Conservation (phyloP, 92 coral and sea anemone genomes). For the Epizoanthus scotinus region DNA sequence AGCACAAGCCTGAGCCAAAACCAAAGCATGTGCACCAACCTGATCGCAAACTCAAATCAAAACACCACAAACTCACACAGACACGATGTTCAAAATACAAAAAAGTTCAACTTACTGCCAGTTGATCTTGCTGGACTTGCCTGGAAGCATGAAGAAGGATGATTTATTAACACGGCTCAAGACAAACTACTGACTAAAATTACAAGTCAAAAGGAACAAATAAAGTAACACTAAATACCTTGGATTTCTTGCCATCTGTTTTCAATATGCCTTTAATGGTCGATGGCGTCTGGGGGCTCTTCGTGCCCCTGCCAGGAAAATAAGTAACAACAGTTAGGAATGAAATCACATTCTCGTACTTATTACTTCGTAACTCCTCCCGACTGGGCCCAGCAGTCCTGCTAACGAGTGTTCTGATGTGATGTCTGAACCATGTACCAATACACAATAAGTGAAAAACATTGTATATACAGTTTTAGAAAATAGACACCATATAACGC, state of each 20-base stretch:
- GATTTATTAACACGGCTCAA: neutral
- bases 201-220: neutral
- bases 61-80: no score
- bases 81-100: neutral
- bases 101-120: conserved; percentile 16
- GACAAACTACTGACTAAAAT: neutral
- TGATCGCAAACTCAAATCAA: no score
- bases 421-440: conserved; percentile 60
- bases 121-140: conserved; percentile 22
- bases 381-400: conserved; percentile 89
- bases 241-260: conserved; percentile 62
- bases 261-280: conserved; percentile 89
- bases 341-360: neutral
- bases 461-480: no score
- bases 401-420: conserved; percentile 89
- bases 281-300: conserved; percentile 83
- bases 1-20: no score
- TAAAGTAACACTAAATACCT: neutral
- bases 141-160: neutral
- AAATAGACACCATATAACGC: no score
- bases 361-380: conserved; percentile 59
- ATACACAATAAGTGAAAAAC: no score
- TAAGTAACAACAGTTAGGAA: neutral
- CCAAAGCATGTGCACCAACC: no score
- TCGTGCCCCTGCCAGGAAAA: conserved; percentile 75